A percentile compares a stretch with the other conserved stretches of the same genome.
These are phyloP conservation scores for Oxytorus armatus DNA, from an alignment of 2,888 invertebrate genomes.

Conservation along the genomic window DNA sequence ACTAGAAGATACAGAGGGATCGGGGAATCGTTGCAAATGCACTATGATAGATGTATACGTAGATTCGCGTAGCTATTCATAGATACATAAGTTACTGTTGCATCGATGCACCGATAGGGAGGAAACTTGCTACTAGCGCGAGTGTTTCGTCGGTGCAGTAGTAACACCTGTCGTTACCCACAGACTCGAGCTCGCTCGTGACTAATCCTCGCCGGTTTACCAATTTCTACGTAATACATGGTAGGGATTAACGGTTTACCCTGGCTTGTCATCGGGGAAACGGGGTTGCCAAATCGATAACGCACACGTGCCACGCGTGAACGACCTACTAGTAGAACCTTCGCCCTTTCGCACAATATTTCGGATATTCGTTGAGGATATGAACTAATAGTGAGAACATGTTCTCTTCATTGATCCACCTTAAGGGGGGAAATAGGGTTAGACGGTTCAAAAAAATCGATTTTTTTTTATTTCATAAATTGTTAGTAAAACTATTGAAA, in stretches of 20 bases:
- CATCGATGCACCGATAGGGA: conserved; percentile 4
- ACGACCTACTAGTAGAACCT: conserved; percentile 74
- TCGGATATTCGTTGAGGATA: background rate
- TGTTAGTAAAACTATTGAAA: too few relatives aligned
- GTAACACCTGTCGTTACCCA: conserved; percentile 82
- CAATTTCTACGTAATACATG: conserved; percentile 73
- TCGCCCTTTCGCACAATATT: conserved; percentile 24
- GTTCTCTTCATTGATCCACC: background rate
- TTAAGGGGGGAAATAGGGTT: background rate
- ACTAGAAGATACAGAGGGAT: background rate
- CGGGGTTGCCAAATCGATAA: conserved; percentile 79
- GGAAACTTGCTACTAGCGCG: background rate
- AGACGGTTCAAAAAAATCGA: background rate
- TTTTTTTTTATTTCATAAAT: too few relatives aligned
- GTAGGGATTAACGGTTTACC: conserved; percentile 79
- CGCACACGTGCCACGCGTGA: conserved; percentile 76
- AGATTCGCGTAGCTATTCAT: background rate
- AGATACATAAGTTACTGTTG: background rate
- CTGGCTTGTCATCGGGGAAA: conserved; percentile 78
- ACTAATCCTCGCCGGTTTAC: conserved; percentile 80
- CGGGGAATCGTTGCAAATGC: background rate
- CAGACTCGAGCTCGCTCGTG: conserved; percentile 79
- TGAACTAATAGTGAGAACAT: background rate
- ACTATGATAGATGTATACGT: background rate
- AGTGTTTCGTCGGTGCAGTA: conserved; percentile 27